A percentile compares a stretch with the other conserved stretches of the same genome.
Evolutionary conservation across 2,888 invertebrate genomes (phyloP).

Genomic region (Pantelozetes paolii): DNA sequence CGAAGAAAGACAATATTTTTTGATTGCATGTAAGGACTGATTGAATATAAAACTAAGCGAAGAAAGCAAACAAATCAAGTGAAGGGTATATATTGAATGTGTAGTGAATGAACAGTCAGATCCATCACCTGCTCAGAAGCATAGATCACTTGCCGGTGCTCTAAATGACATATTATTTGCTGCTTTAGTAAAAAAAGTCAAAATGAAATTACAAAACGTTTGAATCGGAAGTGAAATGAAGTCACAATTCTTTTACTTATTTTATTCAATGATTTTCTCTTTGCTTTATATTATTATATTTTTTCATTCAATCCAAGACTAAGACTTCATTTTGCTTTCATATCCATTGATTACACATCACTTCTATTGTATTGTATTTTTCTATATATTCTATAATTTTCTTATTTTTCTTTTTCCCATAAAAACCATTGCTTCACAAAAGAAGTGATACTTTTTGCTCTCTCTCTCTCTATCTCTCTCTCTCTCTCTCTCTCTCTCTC

Average conservation of each 20-base stretch:
- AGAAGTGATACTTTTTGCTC: slow-evolving; percentile 22
- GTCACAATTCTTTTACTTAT: slow-evolving; percentile 3
- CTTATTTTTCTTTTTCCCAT: slow-evolving; percentile 25
- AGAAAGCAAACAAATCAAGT: too few species aligned
- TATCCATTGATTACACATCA: slow-evolving; percentile 31
- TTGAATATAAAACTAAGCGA: too few species aligned
- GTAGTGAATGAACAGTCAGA: too few species aligned
- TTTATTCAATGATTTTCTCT: slow-evolving; percentile 2
- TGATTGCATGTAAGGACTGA: too few species aligned
- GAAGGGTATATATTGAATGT: too few species aligned
- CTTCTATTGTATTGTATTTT: slow-evolving; percentile 1
- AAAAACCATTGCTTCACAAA: slow-evolving; percentile 30
- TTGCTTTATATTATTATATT: slow-evolving; percentile 4
- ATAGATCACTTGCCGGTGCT: not conserved
- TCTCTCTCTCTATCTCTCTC: slow-evolving; percentile 20
- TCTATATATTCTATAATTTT: slow-evolving; percentile 25
- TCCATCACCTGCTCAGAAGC: not conserved
- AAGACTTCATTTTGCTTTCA: slow-evolving; percentile 32
- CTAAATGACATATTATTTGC: slow-evolving; percentile 1
- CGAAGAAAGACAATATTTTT: too few species aligned
- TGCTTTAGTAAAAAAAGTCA: not conserved
- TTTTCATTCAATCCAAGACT: not conserved
- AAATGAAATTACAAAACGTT: slow-evolving; percentile 11
- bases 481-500: too few species aligned
- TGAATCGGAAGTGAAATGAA: slow-evolving; percentile 9